These are phyloP conservation scores for Tapera naevia DNA, from an alignment of 2,797 vertebrate genomes.

Conservation along the genomic window DNA sequence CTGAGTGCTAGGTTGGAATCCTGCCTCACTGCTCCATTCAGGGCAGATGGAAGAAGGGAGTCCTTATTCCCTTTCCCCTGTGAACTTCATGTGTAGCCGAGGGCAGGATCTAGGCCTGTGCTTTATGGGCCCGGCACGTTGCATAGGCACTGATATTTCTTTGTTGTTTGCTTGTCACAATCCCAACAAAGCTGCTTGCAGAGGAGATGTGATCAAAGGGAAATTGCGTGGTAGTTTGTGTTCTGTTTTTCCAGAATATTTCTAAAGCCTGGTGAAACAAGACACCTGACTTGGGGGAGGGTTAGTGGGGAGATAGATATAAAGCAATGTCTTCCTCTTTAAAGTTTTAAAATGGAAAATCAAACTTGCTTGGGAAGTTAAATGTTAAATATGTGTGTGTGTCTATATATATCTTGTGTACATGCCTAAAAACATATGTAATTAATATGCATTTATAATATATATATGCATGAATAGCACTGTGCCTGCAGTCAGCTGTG, in stretches of 20 bases:
- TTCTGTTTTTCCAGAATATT: background rate
- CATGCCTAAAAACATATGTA: background rate
- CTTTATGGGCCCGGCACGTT: background rate
- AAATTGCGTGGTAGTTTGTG: background rate
- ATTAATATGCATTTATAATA: background rate
- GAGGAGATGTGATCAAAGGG: constrained; percentile 6
- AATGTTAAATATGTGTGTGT: background rate
- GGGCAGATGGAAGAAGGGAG: constrained; percentile 67
- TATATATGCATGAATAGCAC: background rate
- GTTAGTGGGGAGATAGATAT: background rate
- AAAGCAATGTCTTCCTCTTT: background rate
- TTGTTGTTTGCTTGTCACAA: background rate
- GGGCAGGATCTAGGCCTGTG: constrained; percentile 6
- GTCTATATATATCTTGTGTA: background rate
- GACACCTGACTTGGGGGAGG: background rate
- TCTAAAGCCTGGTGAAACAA: background rate
- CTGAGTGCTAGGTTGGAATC: constrained; percentile 63
- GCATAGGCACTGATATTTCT: background rate
- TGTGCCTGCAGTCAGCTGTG: background rate
- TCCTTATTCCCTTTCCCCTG: constrained; percentile 38
- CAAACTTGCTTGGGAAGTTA: background rate
- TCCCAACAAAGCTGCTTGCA: background rate
- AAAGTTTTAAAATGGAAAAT: background rate
- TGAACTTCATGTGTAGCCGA: background rate
- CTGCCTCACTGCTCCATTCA: constrained; percentile 50